Evolutionary conservation across 1,140 invertebrate genomes (phyloP).

Genomic region (Drosophila pectinifera): DNA sequence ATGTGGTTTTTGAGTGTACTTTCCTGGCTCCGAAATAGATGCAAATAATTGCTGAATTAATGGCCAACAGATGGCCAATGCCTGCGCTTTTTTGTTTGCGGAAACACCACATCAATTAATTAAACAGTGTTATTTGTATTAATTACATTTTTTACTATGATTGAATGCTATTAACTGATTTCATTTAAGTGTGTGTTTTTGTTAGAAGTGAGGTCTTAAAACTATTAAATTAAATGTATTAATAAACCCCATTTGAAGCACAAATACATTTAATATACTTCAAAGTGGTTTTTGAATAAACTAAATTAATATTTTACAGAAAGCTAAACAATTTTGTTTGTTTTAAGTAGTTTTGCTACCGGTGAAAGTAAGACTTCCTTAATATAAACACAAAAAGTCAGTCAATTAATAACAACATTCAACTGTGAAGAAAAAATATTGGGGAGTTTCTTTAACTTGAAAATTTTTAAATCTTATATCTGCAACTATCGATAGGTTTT

Average conservation of each 20-base stretch:
- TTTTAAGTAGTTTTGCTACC: neutral
- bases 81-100: neutral
- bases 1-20: constrained; percentile 19
- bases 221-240: neutral
- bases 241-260: neutral
- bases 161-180: neutral
- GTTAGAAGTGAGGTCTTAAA: neutral
- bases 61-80: constrained; percentile 1
- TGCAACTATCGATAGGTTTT: no score
- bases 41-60: constrained; percentile 21
- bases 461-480: no score
- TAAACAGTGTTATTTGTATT: neutral
- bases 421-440: no score
- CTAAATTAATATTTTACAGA: no score
- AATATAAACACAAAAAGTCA: no score
- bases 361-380: neutral
- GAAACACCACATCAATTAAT: constrained; percentile 11
- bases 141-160: constrained; percentile 2
- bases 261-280: neutral
- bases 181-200: neutral
- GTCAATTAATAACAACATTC: no score
- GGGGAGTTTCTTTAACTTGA: no score
- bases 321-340: neutral
- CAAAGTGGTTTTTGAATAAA: neutral
- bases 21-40: constrained; percentile 4